Evolutionary conservation across 1,140 invertebrate genomes (phyloP), one percentile per base, ranked within the genome.

Genomic region (Pogonomyrmex barbatus): DNA sequence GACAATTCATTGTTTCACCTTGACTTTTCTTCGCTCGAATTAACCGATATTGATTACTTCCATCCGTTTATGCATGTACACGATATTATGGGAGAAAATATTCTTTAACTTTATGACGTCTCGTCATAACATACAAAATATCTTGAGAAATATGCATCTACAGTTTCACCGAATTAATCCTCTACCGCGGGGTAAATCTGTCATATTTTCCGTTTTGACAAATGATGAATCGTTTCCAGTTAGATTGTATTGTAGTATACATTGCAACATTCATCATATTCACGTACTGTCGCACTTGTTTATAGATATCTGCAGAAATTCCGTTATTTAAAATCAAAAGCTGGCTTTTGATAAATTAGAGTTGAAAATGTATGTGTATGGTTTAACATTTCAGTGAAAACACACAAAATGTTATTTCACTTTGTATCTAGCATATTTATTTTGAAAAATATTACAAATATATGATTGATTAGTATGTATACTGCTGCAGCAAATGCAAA

Each of bases 171-270:
- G 33, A 76, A 60, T 76, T 60, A 60, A 60, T 76, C 54, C 54
- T 42, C 3, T 2, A 8, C 50, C 33, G 70, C 70, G 47, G 47
- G 33, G 47, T 73, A 73, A 73, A 73, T 73, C 47, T 36, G 68
- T 52, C 68, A 36, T 71, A 52, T 71, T 71, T 71, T 33, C 45
- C 47, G 68, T 71, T 71, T 52, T 52, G 39, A 73, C 70, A 73
- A 73, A 33, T 50, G 47, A 36, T 50, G 50, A 71, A 71, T 71
- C 50, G 50, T 52, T 54, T 39, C 17, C 9, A 54, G 33, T n/a
- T 50, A 68, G 50, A 24, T 68, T 50, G 50, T 50, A 52, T 71
- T n/a, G 50, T 50, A 52, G 50, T n/a, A n/a, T 36, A 71, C 45
- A 33, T 52, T n/a, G 30, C 68, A 71, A 52, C 24, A 71, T 52